phyloP scores from a whole-genome alignment of 35 echinoderm and acorn worm genomes.

The Ophioderma brevispina region DNA sequence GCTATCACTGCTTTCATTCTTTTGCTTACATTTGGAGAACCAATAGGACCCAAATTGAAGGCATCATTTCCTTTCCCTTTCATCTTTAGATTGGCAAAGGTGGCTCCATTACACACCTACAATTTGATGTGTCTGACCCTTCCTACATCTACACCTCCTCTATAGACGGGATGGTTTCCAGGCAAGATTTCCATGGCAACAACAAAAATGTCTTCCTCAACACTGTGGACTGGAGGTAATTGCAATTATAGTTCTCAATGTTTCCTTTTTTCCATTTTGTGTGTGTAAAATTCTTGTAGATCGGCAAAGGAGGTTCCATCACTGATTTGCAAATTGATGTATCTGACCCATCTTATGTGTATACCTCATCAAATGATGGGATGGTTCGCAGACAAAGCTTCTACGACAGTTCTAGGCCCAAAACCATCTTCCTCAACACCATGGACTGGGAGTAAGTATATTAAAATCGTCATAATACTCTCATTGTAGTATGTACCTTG shows the following conservation, averaged over 20 bases:
- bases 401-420: not conserved
- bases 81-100: constrained; percentile 52
- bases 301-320: constrained; percentile 67
- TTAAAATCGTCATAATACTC: no score
- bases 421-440: constrained; percentile 56
- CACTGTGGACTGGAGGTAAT: constrained; percentile 73
- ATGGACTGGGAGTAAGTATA: constrained; percentile 73
- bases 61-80: no score
- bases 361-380: constrained; percentile 67
- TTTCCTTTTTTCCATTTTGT: constrained; percentile 16
- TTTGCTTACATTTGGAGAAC: no score
- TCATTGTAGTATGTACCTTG: no score
- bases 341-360: constrained; percentile 38
- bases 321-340: constrained; percentile 60
- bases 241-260: not conserved
- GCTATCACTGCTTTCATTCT: no score
- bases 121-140: constrained; percentile 49
- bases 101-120: constrained; percentile 45
- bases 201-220: constrained; percentile 45
- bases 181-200: constrained; percentile 57
- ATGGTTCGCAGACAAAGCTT: constrained; percentile 48
- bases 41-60: no score
- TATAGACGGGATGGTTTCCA: constrained; percentile 47
- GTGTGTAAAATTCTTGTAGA: constrained; percentile 16
- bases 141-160: constrained; percentile 53